These are phyloP conservation scores for Ridgeia piscesae DNA, from an alignment of 1,140 invertebrate genomes.

Conservation along the genomic window DNA sequence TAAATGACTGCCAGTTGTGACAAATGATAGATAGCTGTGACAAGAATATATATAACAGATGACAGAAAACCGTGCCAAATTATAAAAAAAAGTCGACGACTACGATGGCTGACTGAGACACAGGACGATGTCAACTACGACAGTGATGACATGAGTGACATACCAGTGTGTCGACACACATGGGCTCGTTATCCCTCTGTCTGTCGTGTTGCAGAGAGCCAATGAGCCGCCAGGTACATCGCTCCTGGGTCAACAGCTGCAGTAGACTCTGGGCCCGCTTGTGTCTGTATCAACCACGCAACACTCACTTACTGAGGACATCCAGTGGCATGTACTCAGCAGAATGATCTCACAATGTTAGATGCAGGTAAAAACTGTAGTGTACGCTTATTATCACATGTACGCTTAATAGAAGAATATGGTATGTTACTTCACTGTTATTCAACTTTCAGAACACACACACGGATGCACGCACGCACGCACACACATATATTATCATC, in stretches of 20 bases:
- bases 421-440: too few species aligned
- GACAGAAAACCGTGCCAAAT: neutral
- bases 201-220: constrained; percentile 79
- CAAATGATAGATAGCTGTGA: neutral
- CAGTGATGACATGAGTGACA: neutral
- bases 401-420: too few species aligned
- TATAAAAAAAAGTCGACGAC: neutral
- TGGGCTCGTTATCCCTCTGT: constrained; percentile 58
- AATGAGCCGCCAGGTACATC: constrained; percentile 83
- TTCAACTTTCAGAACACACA: too few species aligned
- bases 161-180: constrained; percentile 55
- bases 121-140: neutral
- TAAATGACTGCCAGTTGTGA: neutral
- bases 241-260: constrained; percentile 64
- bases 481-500: too few species aligned
- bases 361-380: too few species aligned
- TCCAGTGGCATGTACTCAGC: too few species aligned
- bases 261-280: constrained; percentile 41
- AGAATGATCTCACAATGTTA: too few species aligned
- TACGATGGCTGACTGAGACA: neutral
- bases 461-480: too few species aligned
- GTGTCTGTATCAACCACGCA: constrained; percentile 32
- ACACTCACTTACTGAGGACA: neutral
- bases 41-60: too few species aligned
- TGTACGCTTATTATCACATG: too few species aligned